Base-by-base conservation (phyloP, 2,113 vertebrate genomes). In the Elanus axillaris region DNA sequence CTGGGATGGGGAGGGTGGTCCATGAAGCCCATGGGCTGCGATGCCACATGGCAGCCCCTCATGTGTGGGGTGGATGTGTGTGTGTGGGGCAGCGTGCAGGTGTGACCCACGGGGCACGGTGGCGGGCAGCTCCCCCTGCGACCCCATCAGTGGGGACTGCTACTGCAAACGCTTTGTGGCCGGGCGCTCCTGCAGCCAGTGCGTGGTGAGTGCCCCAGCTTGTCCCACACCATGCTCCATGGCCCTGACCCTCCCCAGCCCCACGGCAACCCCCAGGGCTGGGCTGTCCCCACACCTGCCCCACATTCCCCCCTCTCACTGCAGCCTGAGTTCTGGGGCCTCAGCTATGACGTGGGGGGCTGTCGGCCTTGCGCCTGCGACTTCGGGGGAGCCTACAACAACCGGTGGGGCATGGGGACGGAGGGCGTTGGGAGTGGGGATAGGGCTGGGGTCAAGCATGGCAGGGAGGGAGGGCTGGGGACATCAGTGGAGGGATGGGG, bases 81-180 rank as follows among this genome's bases (percentile, higher is more conserved):
- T 62, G 36, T 8, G 19, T 50, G 62, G 84, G 50, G 42, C 96
- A 99, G 98, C 98, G 2, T 99, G 98, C 92, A 98, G 98, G 94
- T 99, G 98, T 87, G 98, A 99, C 88, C 98, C 98, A 3, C 97
- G 97, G 62, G 98, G 99, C 34, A 98, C 97, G 5, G 98, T 98
- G 27, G 96, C 97, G 26, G 96, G 98, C 85, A 98, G 92, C 75
- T 96, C 97, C 16, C 98, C 98, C 0, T 99, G 98, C 32, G 99
- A 99, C 86, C 98, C 98, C 88, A 98, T 98, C 96, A 99, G 98
- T 3, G 98, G 98, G 1, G 98, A 98, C 96, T 99, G 99, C 93
- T 98, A 98, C 90, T 99, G 99, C 96, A 99, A 99, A 97, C 95
- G 98, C 96, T 98, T 99, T 0, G 99, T 99, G 71, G 98, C 98